Evolutionary conservation across 2,113 vertebrate species (phyloP).

Genomic region (Hemibagrus wyckioides): DNA sequence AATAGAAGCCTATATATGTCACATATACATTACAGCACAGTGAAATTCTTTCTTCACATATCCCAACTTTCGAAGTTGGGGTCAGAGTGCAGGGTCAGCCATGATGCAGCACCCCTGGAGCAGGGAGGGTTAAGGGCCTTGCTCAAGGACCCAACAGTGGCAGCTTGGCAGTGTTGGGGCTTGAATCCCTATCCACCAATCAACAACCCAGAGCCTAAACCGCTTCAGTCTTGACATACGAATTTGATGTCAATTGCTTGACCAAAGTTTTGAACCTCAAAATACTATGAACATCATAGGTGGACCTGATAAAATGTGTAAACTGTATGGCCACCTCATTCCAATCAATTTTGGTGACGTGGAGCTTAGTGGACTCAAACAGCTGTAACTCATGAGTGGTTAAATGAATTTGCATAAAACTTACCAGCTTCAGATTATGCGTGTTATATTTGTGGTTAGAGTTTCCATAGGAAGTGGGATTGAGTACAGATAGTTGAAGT

Average conservation of each 20-base stretch:
- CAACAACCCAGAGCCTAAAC: too few species aligned
- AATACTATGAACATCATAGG: neutral
- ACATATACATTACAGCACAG: too few species aligned
- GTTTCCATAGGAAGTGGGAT: neutral
- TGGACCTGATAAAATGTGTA: neutral
- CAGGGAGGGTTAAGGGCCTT: too few species aligned
- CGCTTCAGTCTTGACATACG: too few species aligned
- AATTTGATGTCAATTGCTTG: neutral
- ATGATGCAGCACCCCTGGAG: too few species aligned
- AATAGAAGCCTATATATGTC: too few species aligned
- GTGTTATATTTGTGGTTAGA: neutral
- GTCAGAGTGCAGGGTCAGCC: too few species aligned
- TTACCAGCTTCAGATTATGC: neutral
- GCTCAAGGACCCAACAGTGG: too few species aligned
- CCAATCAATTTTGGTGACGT: neutral
- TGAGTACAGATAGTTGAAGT: neutral
- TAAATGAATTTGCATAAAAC: neutral
- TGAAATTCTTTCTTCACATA: too few species aligned
- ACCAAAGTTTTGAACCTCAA: neutral
- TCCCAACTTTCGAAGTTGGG: too few species aligned
- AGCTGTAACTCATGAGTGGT: neutral
- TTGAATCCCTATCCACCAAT: too few species aligned
- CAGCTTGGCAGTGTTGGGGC: too few species aligned
- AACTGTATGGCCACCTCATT: neutral
- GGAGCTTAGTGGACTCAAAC: neutral